Evolutionary conservation across 1,140 invertebrate genomes (phyloP), one percentile per base, ranked within the genome.

Genomic region (Luehdorfia chinensis): DNA sequence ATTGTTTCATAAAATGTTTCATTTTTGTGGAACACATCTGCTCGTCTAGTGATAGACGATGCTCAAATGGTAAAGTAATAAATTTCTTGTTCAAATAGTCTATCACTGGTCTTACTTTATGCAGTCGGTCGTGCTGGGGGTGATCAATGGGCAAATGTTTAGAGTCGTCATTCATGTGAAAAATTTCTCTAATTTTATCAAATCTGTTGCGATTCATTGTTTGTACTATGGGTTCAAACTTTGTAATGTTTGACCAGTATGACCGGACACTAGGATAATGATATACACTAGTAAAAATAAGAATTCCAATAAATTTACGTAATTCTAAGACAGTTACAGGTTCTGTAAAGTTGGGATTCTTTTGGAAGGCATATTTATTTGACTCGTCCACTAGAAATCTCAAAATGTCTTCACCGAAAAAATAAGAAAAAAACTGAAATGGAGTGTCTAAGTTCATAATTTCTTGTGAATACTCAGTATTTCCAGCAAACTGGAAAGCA

Each of bases 1-100:
- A 87, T 50, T 87, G 83, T 59, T 84, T 83, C 37, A 79, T 70
- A 47, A 57, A 55, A 53, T 79, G 62, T 34, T 53, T 48, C 3
- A 79, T 75, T 69, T 85, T 88, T 25, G 72, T 87, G 5, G 75
- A 59, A 51, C 87, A 77, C 66, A 88, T 86, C 55, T 67, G 79
- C 51, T 75, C 64, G 41, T 72, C 59, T 54, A 62, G 28, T 51
- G 53, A 63, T 33, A 60, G 37, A 28, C 56, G 49, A 39, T 75
- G 61, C 31, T 83, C 70, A 63, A 79, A 70, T 44, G 53, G 58
- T 49, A 59, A 31, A 27, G 60, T 56, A 50, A 50, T 50, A 59
- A 57, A 59, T 64, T 48, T 56, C 15, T 55, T 55, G 27, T 65
- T 62, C 49, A 62, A 50, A 50, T 65, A 31, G 45, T 50, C 53